A percentile compares a stretch with the other conserved stretches of the same genome.
phyloP scores from a whole-genome alignment of 2,797 vertebrate genomes.

The Melanotaenia boesemani region DNA sequence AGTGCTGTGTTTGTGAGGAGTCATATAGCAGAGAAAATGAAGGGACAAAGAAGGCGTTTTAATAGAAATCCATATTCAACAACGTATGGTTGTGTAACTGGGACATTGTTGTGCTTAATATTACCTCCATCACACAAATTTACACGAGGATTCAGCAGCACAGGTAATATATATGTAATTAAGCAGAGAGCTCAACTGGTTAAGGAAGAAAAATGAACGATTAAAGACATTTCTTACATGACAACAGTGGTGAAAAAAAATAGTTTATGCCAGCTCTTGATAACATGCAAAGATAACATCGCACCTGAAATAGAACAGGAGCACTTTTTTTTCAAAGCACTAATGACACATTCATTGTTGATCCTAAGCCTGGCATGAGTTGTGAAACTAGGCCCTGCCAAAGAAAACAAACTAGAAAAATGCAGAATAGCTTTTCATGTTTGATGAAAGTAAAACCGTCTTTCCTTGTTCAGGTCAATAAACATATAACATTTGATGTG shows the following conservation, averaged over 20 bases:
- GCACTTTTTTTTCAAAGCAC: conserved; percentile 44
- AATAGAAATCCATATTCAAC: conserved; percentile 21
- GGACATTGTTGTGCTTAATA: conserved; percentile 18
- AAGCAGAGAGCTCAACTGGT: conserved; percentile 19
- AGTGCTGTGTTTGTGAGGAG: conserved; percentile 44
- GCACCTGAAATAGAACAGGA: conserved; percentile 16
- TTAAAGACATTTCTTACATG: conserved; percentile 19
- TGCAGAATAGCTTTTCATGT: conserved; percentile 61
- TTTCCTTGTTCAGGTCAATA: conserved; percentile 55
- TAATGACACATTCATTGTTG: conserved; percentile 33
- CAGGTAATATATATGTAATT: conserved; percentile 23
- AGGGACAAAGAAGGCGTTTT: conserved; percentile 30
- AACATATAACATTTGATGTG: conserved; percentile 41
- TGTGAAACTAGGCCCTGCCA: conserved; percentile 45
- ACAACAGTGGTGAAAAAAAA: conserved; percentile 6
- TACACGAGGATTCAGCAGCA: conserved; percentile 25
- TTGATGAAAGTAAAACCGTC: conserved; percentile 48
- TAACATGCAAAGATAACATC: conserved; percentile 14
- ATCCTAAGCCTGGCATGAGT: conserved; percentile 39
- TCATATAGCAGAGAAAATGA: conserved; percentile 56
- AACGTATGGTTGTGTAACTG: conserved; percentile 33
- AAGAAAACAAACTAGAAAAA: conserved; percentile 69
- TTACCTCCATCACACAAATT: conserved; percentile 25
- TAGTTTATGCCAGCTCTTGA: conserved; percentile 1
- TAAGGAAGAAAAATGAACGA: conserved; percentile 15